These are phyloP conservation scores for Tipula lateralis DNA, from an alignment of 2,888 invertebrate species.

Conservation along the genomic window DNA sequence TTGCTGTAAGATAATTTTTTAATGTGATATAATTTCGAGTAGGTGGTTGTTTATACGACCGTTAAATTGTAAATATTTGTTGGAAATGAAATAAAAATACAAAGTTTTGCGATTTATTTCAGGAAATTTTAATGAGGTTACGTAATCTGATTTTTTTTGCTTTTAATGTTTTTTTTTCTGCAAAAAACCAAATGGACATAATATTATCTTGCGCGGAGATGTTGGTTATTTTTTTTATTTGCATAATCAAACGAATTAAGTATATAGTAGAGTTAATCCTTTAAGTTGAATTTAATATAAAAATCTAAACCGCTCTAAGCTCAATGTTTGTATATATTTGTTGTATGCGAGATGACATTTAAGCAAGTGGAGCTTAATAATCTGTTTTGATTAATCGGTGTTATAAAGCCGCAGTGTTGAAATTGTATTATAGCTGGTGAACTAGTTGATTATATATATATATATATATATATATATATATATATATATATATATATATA, in stretches of 20 bases:
- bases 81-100: not conserved
- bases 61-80: not conserved
- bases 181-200: not conserved
- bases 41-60: slow-evolving; percentile 13
- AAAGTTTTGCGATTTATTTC: slow-evolving; percentile 5
- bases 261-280: slow-evolving; percentile 13
- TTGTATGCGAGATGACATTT: not conserved
- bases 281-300: not conserved
- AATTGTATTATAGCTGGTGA: too few species aligned
- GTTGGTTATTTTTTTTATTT: not conserved
- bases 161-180: not conserved
- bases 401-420: not conserved
- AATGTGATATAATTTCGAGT: not conserved
- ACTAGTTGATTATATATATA: too few species aligned
- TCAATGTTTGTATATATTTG: not conserved
- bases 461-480: too few species aligned
- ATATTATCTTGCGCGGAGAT: not conserved
- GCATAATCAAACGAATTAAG: not conserved
- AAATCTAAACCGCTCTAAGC: not conserved
- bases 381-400: not conserved
- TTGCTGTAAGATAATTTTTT: not conserved
- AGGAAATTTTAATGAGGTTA: slow-evolving; percentile 19
- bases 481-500: too few species aligned
- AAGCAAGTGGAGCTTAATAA: not conserved
- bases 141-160: not conserved